Evolutionary conservation across 2,888 invertebrate species (phyloP), one percentile per base, ranked within the genome.

Genomic region (Meteorus colon): DNA sequence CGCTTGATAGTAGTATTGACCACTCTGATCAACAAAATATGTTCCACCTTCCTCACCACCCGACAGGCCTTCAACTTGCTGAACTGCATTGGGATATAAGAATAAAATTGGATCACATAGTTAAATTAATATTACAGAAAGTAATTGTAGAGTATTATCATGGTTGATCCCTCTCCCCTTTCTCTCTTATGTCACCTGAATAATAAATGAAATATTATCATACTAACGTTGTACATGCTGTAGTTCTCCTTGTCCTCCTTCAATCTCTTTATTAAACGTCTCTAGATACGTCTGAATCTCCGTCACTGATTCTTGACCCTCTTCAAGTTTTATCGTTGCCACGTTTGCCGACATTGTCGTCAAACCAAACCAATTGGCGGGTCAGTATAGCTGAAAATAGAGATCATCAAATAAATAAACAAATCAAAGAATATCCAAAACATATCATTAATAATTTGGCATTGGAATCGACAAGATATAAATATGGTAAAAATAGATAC

Each of bases 1-100:
- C 1, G 94, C 93, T 89, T 96, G 96, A 85, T 94, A 95, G 86
- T 96, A 96, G 87, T 96, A 96, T 81, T 95, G 94, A 0, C 96
- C 96, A 45, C 95, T 92, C 88, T 95, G 94, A 85, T 96, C 96
- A 31, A 96, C 94, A 87, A 95, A 96, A 86, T 95, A 96, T 1
- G 95, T 94, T 8, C 95, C 94, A 80, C 92, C 92, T 82, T 93
- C 92, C 65, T 90, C 91, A 19, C 92, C 91, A 2, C 89, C 92
- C 75, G 88, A 87, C 4, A 89, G 80, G 16, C 89, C 89, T 80
- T 89, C 89, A 73, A 89, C 89, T 86, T 89, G 89, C 85, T 89
- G 88, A 74, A 89, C 89, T 89, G 70, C 31, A 66, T n/a, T 16
- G n/a, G 1, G 4, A 51, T 48, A 55, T 31, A 55, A 16, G 73